Evolutionary conservation across 2,797 vertebrate species (phyloP), one percentile per base, ranked within the genome.

Genomic region (Darevskia mixta): DNA sequence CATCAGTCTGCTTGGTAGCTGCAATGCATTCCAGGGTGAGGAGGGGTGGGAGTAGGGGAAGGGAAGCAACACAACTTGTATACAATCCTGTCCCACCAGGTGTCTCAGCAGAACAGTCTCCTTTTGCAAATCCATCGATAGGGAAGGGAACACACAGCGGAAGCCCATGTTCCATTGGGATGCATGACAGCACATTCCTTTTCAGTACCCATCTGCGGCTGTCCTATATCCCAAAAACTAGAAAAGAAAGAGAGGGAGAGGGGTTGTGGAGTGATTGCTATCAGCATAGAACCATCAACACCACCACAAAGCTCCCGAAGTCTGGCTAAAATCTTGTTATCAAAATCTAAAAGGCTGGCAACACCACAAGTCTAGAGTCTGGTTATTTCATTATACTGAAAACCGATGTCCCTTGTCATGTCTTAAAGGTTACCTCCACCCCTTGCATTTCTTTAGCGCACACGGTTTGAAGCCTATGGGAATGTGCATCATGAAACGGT

Each of bases 81-180:
- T 71, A 41, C 25, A 55, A n/a, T 77, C 88, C 43, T 82, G 43
- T 55, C 32, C 43, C n/a, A 41, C 23, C 17, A 38, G 3, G 25
- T 73, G 17, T 86, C 73, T 89, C 43, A 86, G 71, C 88, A 89
- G 43, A 77, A 41, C 61, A 89, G 29, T 45, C 6, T 76, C 79
- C 45, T 86, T 77, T 86, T 82, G 66, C 88, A 89, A 82, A 89
- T 82, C 88, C 88, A 89, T 18, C 1, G 61, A 5, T 86, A 27
- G 7, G 32, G 32, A 89, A 55, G 7, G 29, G 88, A 86, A 77
- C 88, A 89, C 58, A n/a, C 1, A 41, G 71, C 83, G 32, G 88
- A 66, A 17, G 41, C 78, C 88, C 88, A 89, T 27, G 10, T 76
- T 58, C 88, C 88, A 18, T 20, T 32, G 69, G 83, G 32, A 18